Evolutionary conservation across 2,797 vertebrate genomes (phyloP), one percentile per base, ranked within the genome.

Genomic region (Ibycter americanus): DNA sequence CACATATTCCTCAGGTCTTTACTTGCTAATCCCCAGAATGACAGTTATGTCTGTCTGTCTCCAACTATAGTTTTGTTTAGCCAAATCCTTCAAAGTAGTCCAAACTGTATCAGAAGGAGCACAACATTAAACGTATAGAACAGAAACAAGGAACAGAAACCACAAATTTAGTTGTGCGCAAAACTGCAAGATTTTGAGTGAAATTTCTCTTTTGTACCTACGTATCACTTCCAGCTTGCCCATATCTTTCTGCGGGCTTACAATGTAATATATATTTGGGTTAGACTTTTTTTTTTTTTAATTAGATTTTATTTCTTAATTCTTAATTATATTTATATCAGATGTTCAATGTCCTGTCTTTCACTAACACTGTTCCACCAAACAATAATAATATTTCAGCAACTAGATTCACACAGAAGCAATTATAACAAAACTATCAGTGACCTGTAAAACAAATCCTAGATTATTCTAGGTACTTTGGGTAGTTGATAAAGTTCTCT

Each of bases 111-210:
- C 31, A 65, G 31, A 23, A 56, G 36, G 23, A 89, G 21, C 17
- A 47, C 6, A 80, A 32, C 7, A 16, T 1, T 16, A 54, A 70
- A 27, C 54, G 89, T 0, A 2, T 1, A 13, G 32, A 74, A 79
- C 2, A 71, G 49, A 87, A 67, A 25, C 3, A 8, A 49, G 12
- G 52, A 29, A 12, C 36, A 85, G 47, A 66, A 88, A 83, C 1
- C 0, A 0, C 65, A 76, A 81, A 55, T 20, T 26, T 12, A 49
- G 3, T 78, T 40, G 4, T n/a, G 6, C 10, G 27, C 5, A 42
- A 21, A 78, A 86, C 23, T n/a, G 3, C 71, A 92, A 87, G 4
- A 25, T 12, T 70, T 78, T 8, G 10, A 59, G 32, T 42, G 10
- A 61, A 70, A 44, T 29, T 40, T 79, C 9, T 93, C 12, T 88